phyloP scores from a whole-genome alignment of 2,113 vertebrate species.

The Pseudonaja textilis region DNA sequence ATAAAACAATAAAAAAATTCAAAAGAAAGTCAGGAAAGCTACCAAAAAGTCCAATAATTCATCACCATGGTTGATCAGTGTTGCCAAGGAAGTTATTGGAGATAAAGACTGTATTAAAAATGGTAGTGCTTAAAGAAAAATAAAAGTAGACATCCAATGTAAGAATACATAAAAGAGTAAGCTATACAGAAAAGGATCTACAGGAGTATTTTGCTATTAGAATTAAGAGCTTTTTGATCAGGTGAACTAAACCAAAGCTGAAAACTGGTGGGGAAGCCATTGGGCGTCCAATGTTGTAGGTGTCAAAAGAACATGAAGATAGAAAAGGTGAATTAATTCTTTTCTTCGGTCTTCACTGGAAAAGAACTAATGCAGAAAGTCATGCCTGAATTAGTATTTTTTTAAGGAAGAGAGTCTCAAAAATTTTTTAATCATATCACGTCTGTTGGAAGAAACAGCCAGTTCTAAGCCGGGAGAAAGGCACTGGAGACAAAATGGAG shows the following conservation, averaged over 20 bases:
- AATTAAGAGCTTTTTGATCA: neutral
- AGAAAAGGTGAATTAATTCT: neutral
- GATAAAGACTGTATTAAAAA: neutral
- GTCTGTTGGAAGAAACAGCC: neutral
- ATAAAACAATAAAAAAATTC: too few relatives aligned
- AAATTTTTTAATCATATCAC: neutral
- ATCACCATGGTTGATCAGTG: neutral
- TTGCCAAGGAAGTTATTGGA: neutral
- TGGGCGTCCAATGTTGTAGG: neutral
- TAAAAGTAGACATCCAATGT: neutral
- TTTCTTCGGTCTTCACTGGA: neutral
- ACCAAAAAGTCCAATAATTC: neutral
- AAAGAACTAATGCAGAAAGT: neutral
- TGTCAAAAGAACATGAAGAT: neutral
- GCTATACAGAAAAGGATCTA: neutral
- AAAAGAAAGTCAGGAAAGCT: neutral
- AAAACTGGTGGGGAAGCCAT: neutral
- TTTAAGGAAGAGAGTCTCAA: neutral
- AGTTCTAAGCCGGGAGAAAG: too few relatives aligned
- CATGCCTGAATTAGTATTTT: neutral
- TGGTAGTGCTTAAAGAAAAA: neutral
- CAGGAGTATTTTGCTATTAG: neutral
- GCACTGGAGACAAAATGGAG: too few relatives aligned
- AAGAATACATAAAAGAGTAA: neutral
- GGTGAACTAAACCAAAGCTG: neutral